Evolutionary conservation across 1,140 invertebrate genomes (phyloP).

Genomic region (Manduca sexta): DNA sequence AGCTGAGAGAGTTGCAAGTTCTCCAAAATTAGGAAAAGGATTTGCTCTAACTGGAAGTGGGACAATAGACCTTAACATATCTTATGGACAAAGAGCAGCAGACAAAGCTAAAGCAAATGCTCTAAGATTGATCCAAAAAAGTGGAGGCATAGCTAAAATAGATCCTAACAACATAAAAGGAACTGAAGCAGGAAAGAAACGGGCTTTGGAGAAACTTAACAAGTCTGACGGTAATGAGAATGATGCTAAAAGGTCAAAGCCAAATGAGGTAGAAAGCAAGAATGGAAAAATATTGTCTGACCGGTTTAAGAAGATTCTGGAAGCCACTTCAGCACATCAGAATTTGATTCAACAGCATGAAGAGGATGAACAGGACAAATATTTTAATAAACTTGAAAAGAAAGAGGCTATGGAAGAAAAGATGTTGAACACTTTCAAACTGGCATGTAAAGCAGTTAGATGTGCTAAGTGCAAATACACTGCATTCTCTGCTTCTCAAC

Average conservation of each 20-base stretch:
- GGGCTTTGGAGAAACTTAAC: constrained; percentile 69
- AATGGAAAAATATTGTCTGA: constrained; percentile 73
- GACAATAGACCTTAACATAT: constrained; percentile 77
- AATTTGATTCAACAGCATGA: constrained; percentile 84
- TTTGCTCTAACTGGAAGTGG: constrained; percentile 65
- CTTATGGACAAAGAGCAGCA: constrained; percentile 73
- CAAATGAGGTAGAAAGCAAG: constrained; percentile 60
- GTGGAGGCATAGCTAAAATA: constrained; percentile 77
- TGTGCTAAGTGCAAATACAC: constrained; percentile 94
- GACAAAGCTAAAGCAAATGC: constrained; percentile 80
- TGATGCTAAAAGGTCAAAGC: constrained; percentile 63
- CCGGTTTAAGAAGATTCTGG: constrained; percentile 86
- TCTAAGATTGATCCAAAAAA: constrained; percentile 77
- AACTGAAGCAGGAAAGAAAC: constrained; percentile 73
- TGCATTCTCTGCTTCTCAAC: constrained; percentile 86
- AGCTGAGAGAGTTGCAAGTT: constrained; percentile 46
- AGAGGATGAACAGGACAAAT: constrained; percentile 85
- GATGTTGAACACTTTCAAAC: constrained; percentile 88
- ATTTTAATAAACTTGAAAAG: constrained; percentile 90
- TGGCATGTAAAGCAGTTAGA: constrained; percentile 89
- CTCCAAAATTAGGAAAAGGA: constrained; percentile 54
- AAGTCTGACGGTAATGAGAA: constrained; percentile 52
- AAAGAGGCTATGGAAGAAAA: constrained; percentile 95
- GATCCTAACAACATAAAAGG: constrained; percentile 81
- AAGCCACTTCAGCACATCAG: constrained; percentile 83